Evolutionary conservation across 1,140 invertebrate species (phyloP), one percentile per base, ranked within the genome.

Genomic region (Drosophila sechellia): DNA sequence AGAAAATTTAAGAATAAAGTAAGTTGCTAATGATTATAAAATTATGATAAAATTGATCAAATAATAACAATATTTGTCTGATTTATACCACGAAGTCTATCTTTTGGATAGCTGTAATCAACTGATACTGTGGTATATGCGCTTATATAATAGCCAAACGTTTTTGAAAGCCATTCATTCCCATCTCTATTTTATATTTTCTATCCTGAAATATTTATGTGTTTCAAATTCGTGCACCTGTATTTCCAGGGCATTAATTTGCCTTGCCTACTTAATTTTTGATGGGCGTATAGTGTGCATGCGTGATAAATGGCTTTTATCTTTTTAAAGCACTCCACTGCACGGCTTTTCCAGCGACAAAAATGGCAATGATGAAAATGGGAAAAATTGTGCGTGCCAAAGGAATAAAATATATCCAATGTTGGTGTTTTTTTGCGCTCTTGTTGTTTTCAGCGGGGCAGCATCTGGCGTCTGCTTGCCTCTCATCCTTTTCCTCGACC

Each of bases 241-340:
- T 58, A 13, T 54, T 31, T 43, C 37, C n/a, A 37, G 17, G 13
- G 35, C 15, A 5, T 37, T 35, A 42, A 25, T 37, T 22, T 39
- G 2, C 10, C 0, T 2, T 25, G 64, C 37, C 50, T 75, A 34
- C 49, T 40, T 5, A 10, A 11, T 27, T 50, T 50, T 50, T 31
- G 6, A 31, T 31, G 31, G 31, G 6, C 8, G 35, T 27, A 13
- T 54, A 40, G 69, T 87, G 75, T 87, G 75, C 55, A 75, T 68
- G 79, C 78, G 75, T 86, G 83, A 87, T 87, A 87, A 87, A 87
- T 87, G 84, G 84, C 84, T 87, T 87, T 87, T 87, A 87, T 87
- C 83, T 89, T 83, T 87, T 87, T 83, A 83, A 86, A 73, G 83
- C 84, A 86, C 83, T 86, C 83, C 79, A 54, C 37, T 83, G 84